Base-by-base conservation (phyloP, 2,797 vertebrate species). In the Ceryle rudis region DNA sequence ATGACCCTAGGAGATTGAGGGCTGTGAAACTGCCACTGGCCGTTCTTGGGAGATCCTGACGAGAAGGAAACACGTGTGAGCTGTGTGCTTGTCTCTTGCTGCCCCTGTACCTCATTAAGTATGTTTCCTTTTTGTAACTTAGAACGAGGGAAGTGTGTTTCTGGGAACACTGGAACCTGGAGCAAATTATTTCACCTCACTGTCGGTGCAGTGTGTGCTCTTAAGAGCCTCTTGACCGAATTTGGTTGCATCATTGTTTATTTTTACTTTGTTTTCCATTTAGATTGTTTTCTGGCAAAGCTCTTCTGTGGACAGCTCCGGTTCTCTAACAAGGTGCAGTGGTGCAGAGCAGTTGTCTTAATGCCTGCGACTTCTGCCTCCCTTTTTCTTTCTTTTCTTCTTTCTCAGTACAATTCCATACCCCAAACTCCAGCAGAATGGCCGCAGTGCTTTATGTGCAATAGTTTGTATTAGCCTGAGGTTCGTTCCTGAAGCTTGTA, bases 291-390 rank as follows among this genome's bases (percentile, higher is more conserved):
- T 78, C 31, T 84, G 51, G 35, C 42, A 55, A 41, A 55, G 2
- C 9, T 70, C n/a, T 49, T 85, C 19, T 11, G 17, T 42, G 54
- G 37, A 9, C 7, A 8, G 0, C 23, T n/a, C 12, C 0, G 0
- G 11, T 46, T 61, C 66, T 75, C 8, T 39, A 16, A 26, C 6
- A 35, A 33, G 46, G 49, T 42, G 42, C 19, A 10, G 0, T 33
- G 35, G 23, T 0, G 0, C 14, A 35, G n/a, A 49, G 16, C 29
- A 49, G 8, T 66, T 71, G n/a, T 52, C 25, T 73, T 60, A 12
- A 11, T 5, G 21, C 17, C 29, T 28, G 18, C n/a, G 52, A 62
- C 14, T 94, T 79, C 29, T 92, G 21, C 44, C 33, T 64, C 6
- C 28, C 1, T 17, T 49, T 42, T 42, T 21, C 44, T 31, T n/a